Conservation (phyloP, 2,888 invertebrate genomes). For the Aphidoletes aphidimyza region DNA sequence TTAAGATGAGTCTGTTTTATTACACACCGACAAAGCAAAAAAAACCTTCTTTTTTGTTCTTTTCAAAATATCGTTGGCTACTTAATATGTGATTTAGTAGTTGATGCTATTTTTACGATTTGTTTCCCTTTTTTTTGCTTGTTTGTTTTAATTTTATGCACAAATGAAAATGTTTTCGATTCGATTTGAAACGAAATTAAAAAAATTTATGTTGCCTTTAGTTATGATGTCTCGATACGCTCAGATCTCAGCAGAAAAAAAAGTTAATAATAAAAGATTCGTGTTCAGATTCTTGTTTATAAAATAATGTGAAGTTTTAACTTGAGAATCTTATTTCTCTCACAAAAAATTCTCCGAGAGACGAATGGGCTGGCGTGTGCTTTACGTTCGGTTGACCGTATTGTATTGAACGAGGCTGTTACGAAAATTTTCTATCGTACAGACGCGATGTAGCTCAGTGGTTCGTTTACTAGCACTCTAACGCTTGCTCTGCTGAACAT, state of each 20-base stretch:
- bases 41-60: not conserved
- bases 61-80: constrained; percentile 47
- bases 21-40: not conserved
- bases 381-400: constrained; percentile 53
- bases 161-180: not conserved
- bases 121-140: too few species aligned
- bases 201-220: too few species aligned
- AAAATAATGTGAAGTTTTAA: constrained; percentile 18
- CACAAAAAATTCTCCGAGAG: not conserved
- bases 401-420: constrained; percentile 24
- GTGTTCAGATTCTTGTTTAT: not conserved
- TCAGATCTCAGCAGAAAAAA: too few species aligned
- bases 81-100: not conserved
- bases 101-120: constrained; percentile 35
- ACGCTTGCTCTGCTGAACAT: constrained; percentile 14
- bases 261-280: too few species aligned
- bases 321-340: not conserved
- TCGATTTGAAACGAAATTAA: too few species aligned
- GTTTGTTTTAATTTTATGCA: constrained; percentile 28
- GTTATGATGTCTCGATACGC: too few species aligned
- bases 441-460: constrained; percentile 40
- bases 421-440: constrained; percentile 48
- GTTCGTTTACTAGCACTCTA: constrained; percentile 4
- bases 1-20: not conserved
- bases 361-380: constrained; percentile 30